Conservation (phyloP, 2,888 invertebrate species). For the Physocephala rufipes region DNA sequence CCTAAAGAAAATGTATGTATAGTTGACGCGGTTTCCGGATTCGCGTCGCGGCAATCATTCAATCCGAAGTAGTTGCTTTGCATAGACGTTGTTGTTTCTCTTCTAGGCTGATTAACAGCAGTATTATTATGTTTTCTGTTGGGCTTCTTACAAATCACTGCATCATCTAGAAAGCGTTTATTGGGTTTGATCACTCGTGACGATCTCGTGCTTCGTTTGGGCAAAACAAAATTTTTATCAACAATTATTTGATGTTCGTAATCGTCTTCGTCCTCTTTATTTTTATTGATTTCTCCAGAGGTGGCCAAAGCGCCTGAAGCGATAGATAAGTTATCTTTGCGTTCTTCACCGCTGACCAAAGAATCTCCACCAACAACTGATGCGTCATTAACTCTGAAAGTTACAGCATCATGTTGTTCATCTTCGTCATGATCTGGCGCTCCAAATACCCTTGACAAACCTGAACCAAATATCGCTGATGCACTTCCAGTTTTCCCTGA, state of each 20-base stretch:
- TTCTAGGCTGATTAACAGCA: slow-evolving; percentile 38
- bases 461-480: slow-evolving; percentile 47
- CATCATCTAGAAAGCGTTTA: slow-evolving; percentile 81
- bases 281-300: slow-evolving; percentile 22
- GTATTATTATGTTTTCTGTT: slow-evolving; percentile 6
- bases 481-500: not conserved
- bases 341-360: slow-evolving; percentile 17
- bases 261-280: slow-evolving; percentile 36
- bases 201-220: slow-evolving; percentile 83
- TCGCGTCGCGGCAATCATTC: not conserved
- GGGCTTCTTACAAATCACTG: slow-evolving; percentile 63
- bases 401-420: slow-evolving; percentile 51
- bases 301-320: slow-evolving; percentile 40
- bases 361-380: not conserved
- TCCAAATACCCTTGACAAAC: slow-evolving; percentile 56
- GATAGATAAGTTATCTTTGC: too few species aligned
- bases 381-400: slow-evolving; percentile 49
- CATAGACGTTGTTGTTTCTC: slow-evolving; percentile 25
- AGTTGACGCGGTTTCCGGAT: slow-evolving; percentile 25
- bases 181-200: slow-evolving; percentile 89
- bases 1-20: slow-evolving; percentile 16
- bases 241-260: slow-evolving; percentile 54
- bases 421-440: slow-evolving; percentile 54
- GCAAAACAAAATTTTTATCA: slow-evolving; percentile 73
- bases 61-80: slow-evolving; percentile 57